Evolutionary conservation across 2,113 vertebrate species (phyloP).

Genomic region (Lophochroa leadbeateri): DNA sequence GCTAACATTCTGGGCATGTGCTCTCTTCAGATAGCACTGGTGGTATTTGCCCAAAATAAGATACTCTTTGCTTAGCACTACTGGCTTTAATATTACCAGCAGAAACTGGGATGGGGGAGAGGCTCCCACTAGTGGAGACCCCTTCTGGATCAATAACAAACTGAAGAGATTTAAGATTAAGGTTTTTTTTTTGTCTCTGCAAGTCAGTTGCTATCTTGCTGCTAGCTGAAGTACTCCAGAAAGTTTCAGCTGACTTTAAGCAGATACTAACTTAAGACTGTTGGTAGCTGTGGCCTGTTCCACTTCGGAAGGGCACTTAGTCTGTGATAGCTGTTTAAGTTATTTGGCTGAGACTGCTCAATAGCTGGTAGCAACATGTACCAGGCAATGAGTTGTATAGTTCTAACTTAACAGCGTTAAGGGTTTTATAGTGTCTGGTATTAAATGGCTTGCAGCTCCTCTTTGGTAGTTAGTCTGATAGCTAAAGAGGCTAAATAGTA

Average conservation of each 20-base stretch:
- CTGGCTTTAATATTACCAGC: neutral
- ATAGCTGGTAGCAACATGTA: neutral
- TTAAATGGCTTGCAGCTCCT: neutral
- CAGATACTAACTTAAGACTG: neutral
- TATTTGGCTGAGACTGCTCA: neutral
- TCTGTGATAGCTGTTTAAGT: neutral
- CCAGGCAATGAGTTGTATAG: neutral
- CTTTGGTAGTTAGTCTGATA: neutral
- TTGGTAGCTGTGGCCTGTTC: neutral
- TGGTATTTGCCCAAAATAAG: neutral
- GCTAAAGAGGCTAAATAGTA: neutral
- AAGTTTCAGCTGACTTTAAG: neutral
- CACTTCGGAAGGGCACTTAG: neutral
- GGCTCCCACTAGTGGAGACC: neutral
- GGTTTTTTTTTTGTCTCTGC: neutral
- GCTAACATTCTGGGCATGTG: neutral
- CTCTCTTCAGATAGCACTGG: neutral
- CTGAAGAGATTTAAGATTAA: neutral
- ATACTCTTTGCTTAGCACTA: neutral
- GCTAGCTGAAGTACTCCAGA: neutral
- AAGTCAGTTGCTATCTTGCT: neutral
- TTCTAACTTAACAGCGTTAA: neutral
- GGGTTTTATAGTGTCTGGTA: neutral
- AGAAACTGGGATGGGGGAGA: neutral
- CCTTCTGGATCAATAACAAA: neutral